These are phyloP conservation scores for Tetrax tetrax DNA, from an alignment of 2,113 vertebrate genomes.

Conservation along the genomic window DNA sequence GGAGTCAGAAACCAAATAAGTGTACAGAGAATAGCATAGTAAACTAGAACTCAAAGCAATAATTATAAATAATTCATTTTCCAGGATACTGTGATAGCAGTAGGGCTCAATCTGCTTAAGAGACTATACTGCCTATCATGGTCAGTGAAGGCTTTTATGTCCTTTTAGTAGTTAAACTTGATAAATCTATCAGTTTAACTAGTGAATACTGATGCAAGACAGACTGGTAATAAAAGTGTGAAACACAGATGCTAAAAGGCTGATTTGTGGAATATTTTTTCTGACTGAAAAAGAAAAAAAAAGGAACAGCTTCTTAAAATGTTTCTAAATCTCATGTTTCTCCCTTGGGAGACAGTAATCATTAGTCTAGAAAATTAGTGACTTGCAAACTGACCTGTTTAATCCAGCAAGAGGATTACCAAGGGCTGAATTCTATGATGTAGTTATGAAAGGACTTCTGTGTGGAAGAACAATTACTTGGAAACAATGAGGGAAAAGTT, in stretches of 20 bases:
- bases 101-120: not conserved
- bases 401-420: not conserved
- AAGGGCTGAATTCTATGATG: not conserved
- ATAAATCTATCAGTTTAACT: not conserved
- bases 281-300: not conserved
- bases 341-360: not conserved
- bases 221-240: not conserved
- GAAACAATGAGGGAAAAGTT: not conserved
- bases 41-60: not conserved
- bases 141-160: not conserved
- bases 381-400: not conserved
- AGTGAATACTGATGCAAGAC: not conserved
- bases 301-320: not conserved
- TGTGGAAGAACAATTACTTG: not conserved
- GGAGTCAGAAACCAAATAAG: not conserved
- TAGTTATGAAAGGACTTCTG: not conserved
- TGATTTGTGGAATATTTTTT: not conserved
- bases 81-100: not conserved
- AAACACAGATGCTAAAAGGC: not conserved
- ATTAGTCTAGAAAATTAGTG: not conserved
- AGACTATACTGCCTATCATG: not conserved
- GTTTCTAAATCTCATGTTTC: not conserved
- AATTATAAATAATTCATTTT: not conserved
- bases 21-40: not conserved
- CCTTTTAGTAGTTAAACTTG: not conserved